Base-by-base conservation (phyloP, 2,888 invertebrate species). In the Lycaena phlaeas region DNA sequence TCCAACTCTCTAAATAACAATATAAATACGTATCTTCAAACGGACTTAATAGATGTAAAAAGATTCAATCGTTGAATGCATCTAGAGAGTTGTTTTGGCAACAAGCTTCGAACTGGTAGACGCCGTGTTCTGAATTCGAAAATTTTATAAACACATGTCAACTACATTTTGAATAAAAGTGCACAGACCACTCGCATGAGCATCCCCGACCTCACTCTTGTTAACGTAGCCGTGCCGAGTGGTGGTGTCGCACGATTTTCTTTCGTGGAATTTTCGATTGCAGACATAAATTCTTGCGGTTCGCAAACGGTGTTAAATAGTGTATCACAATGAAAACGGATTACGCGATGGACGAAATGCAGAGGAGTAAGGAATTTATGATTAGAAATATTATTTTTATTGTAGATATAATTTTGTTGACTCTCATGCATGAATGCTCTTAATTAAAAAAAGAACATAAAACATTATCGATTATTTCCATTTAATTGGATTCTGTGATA, bases 311-410 rank as follows among this genome's bases (percentile, higher is more conserved):
- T 76, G 79, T 49, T 38, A 15, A 14, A 53, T 55, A 50, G 42
- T 62, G n/a, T 60, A 50, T 56, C 56, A 68, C 65, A 59, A 84
- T 84, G 84, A 84, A 84, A 74, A 77, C 84, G 78, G 84, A 84
- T 79, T 84, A 84, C 71, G 79, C 82, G 49, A 72, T 84, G 79
- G 84, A 84, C 70, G 84, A 79, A 53, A 71, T 79, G 75, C 81
- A 84, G 62, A 84, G 82, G 70, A 75, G 84, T 84, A 71, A 84
- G 82, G 81, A 3, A 26, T 38, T 38, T 27, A 15, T 27, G 12
- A 10, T 39, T 29, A 30, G 15, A 18, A 18, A 18, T 18, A 18
- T n/a, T n/a, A n/a, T 4, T 18, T 4, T 27, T 27, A 11, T 10
- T n/a, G 10, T 27, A 10, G 10, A 27, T 10, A 27, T 10, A 4